Conservation (phyloP, 2,797 vertebrate genomes). For the Fringilla coelebs region DNA sequence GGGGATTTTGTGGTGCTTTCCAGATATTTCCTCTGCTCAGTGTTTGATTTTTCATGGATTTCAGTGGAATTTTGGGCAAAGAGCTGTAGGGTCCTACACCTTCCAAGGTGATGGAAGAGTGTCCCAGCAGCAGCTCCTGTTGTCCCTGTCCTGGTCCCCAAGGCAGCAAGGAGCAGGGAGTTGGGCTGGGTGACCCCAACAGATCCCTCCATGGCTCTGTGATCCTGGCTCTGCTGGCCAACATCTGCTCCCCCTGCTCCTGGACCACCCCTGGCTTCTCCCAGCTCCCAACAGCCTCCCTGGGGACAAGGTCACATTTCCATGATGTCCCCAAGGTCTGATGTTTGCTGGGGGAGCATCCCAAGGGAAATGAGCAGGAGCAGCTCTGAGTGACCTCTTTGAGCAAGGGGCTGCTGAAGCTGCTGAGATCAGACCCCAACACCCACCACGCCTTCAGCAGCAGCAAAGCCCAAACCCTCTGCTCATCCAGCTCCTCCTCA, state of each 20-base stretch:
- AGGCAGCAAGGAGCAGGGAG: neutral
- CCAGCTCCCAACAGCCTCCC: neutral
- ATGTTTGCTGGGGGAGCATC: neutral
- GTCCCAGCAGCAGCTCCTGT: neutral
- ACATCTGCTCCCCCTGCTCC: neutral
- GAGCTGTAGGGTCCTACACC: neutral
- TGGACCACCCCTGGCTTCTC: neutral
- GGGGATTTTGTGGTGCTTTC: neutral
- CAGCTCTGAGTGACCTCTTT: rapidly evolving
- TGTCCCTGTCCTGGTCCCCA: neutral
- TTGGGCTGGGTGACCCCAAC: neutral
- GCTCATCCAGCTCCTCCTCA: neutral
- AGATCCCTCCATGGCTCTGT: neutral
- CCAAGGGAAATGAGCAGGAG: neutral
- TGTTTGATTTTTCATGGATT: neutral
- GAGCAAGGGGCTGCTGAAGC: neutral
- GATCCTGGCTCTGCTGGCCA: neutral
- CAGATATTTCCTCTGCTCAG: neutral
- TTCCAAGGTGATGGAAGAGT: rapidly evolving
- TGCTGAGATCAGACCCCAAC: neutral
- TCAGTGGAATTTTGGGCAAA: neutral
- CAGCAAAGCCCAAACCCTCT: neutral
- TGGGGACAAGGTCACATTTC: rapidly evolving
- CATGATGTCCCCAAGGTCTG: rapidly evolving
- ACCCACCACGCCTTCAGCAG: rapidly evolving